Percentiles rank a stretch among this genome's conserved stretches.
These are phyloP conservation scores for Mirza zaza DNA, from an alignment of 2,113 vertebrate genomes.

Conservation along the genomic window DNA sequence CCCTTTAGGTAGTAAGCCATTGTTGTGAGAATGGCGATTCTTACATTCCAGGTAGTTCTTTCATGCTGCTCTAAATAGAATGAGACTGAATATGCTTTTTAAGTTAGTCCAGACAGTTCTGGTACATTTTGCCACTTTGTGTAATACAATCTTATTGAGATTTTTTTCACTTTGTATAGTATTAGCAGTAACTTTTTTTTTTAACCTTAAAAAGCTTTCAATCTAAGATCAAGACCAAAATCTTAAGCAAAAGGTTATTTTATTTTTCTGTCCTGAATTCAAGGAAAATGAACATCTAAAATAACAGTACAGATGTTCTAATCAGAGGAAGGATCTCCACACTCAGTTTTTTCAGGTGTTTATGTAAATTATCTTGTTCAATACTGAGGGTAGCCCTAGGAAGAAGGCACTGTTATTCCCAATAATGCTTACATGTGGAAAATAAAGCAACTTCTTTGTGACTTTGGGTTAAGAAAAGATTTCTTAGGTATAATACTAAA, in stretches of 20 bases:
- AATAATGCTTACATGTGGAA: not conserved
- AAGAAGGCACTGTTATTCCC: not conserved
- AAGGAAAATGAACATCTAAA: not conserved
- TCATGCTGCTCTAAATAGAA: not conserved
- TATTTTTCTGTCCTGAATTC: not conserved
- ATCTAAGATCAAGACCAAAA: not conserved
- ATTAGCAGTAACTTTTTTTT: not conserved
- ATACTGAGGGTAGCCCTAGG: not conserved
- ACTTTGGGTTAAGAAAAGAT: not conserved
- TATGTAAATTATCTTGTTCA: not conserved
- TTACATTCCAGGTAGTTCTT: not conserved
- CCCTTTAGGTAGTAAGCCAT: not conserved
- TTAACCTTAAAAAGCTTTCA: not conserved
- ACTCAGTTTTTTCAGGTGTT: not conserved
- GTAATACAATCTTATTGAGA: not conserved
- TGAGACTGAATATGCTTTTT: not conserved
- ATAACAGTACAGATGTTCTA: not conserved
- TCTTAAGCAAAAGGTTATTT: conserved; percentile 18
- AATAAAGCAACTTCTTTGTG: not conserved
- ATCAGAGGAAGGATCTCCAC: not conserved
- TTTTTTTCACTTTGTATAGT: not conserved
- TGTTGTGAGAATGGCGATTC: not conserved
- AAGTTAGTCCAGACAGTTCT: not conserved
- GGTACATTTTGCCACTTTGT: not conserved
- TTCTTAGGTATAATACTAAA: not conserved